These are phyloP conservation scores for Salminus brasiliensis DNA, from an alignment of 2,113 vertebrate genomes.

Conservation along the genomic window DNA sequence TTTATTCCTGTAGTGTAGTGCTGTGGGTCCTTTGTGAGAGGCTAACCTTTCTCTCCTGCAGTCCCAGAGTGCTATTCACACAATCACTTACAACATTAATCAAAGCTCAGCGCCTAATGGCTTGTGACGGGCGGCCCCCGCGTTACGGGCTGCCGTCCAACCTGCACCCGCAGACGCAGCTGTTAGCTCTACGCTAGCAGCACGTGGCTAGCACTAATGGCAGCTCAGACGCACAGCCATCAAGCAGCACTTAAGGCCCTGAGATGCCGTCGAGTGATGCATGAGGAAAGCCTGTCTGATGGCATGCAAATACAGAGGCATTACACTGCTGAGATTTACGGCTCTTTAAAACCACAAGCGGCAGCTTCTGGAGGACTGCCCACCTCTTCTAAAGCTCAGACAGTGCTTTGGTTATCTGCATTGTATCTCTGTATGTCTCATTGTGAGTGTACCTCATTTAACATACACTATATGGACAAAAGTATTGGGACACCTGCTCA, in stretches of 20 bases:
- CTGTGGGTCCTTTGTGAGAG: slow-evolving; percentile 74
- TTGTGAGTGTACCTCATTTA: no score
- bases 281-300: slow-evolving; percentile 77
- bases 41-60: slow-evolving; percentile 82
- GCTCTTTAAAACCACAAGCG: slow-evolving; percentile 65
- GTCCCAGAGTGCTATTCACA: slow-evolving; percentile 83
- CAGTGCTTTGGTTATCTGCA: slow-evolving; percentile 58
- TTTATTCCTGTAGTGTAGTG: slow-evolving; percentile 72
- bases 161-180: slow-evolving; percentile 68
- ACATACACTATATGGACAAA: no score
- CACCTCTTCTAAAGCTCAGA: neutral
- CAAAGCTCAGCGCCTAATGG: slow-evolving; percentile 85
- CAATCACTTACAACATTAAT: slow-evolving; percentile 91
- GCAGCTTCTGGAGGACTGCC: slow-evolving; percentile 53
- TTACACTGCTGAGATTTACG: slow-evolving; percentile 75
- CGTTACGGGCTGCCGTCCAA: slow-evolving; percentile 77
- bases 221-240: slow-evolving; percentile 63
- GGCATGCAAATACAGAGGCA: slow-evolving; percentile 76
- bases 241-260: slow-evolving; percentile 78
- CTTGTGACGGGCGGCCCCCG: slow-evolving; percentile 83
- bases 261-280: slow-evolving; percentile 70
- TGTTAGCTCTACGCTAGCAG: slow-evolving; percentile 67
- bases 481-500: no score
- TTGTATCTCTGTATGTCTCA: neutral
- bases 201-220: slow-evolving; percentile 64